These are phyloP conservation scores for Trachymyrmex septentrionalis DNA, from an alignment of 1,140 invertebrate species.

Conservation along the genomic window DNA sequence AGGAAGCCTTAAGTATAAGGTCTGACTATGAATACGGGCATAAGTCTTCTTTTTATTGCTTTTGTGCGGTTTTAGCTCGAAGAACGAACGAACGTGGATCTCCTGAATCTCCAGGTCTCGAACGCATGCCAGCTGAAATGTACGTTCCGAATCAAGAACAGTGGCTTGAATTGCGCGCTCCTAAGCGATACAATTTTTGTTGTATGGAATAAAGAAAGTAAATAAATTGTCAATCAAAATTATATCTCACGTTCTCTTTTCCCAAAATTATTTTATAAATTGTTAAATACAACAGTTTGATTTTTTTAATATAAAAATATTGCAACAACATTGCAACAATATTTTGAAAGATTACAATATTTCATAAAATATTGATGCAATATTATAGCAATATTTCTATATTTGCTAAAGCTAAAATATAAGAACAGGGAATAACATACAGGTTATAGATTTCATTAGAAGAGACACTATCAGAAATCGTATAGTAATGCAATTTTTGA, in stretches of 20 bases:
- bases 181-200: constrained; percentile 82
- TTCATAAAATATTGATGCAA: too few relatives aligned
- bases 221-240: not conserved
- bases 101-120: constrained; percentile 79
- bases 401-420: too few relatives aligned
- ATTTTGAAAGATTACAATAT: too few relatives aligned
- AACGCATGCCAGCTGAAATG: constrained; percentile 94
- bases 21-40: too few relatives aligned
- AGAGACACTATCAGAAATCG: too few relatives aligned
- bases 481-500: too few relatives aligned
- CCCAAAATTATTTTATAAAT: not conserved
- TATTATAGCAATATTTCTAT: too few relatives aligned
- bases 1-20: too few relatives aligned
- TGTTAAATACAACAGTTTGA: not conserved
- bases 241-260: not conserved
- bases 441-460: too few relatives aligned
- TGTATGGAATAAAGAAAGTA: constrained; percentile 72
- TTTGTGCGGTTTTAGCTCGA: constrained; percentile 75
- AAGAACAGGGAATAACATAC: too few relatives aligned
- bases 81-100: constrained; percentile 77
- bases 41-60: constrained; percentile 21
- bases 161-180: constrained; percentile 92
- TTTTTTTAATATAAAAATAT: too few relatives aligned
- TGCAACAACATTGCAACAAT: too few relatives aligned
- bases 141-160: constrained; percentile 95